phyloP scores from a whole-genome alignment of 2,113 vertebrate genomes.

The Bufo gargarizans region DNA sequence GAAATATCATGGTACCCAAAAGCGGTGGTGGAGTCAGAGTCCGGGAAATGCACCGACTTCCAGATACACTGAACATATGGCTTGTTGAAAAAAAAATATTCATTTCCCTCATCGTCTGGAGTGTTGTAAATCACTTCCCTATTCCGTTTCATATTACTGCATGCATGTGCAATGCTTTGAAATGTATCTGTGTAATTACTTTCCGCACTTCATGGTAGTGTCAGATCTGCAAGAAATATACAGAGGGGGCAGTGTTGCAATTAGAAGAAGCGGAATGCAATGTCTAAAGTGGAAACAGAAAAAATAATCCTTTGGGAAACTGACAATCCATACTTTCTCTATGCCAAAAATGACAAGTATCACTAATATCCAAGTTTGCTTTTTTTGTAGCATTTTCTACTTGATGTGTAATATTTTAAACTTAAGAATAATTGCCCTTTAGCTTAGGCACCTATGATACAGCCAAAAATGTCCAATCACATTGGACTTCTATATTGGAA shows the following conservation, averaged over 20 bases:
- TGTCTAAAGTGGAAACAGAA: neutral
- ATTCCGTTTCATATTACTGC: neutral
- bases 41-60: neutral
- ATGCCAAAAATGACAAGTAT: neutral
- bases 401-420: too few relatives aligned
- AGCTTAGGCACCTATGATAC: too few relatives aligned
- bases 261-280: neutral
- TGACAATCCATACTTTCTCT: neutral
- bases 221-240: neutral
- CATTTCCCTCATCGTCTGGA: neutral
- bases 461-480: too few relatives aligned
- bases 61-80: neutral
- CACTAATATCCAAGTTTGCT: neutral
- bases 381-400: neutral
- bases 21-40: neutral
- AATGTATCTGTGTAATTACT: constrained; percentile 1
- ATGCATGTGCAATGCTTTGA: neutral
- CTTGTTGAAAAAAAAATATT: neutral
- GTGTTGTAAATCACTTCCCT: neutral
- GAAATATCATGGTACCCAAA: constrained; percentile 5
- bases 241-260: neutral
- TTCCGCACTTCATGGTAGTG: constrained; percentile 2
- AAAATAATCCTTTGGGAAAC: neutral
- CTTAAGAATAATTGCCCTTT: too few relatives aligned
- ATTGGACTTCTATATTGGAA: too few relatives aligned